Percentiles rank a stretch among this genome's conserved stretches.
phyloP scores from a whole-genome alignment of 1,140 invertebrate species.

The Varroa destructor region DNA sequence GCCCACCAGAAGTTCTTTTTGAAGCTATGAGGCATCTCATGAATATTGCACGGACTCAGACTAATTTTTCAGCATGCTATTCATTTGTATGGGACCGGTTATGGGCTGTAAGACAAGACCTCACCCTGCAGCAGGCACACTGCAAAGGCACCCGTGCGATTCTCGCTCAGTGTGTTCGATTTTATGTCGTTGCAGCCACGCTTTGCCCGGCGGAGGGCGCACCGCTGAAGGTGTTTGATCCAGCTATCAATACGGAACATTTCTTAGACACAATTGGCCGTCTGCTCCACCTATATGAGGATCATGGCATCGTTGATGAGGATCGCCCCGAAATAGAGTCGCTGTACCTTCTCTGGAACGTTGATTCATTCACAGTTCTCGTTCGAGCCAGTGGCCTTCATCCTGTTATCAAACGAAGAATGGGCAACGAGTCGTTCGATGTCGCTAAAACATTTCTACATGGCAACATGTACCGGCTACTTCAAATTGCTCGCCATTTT shows the following conservation, averaged over 20 bases:
- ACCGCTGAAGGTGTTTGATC: slow-evolving; percentile 1
- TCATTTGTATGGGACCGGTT: slow-evolving; percentile 17
- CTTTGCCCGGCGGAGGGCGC: neutral
- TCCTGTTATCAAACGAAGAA: neutral
- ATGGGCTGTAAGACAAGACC: slow-evolving; percentile 15
- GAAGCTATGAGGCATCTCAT: neutral
- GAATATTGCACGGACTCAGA: neutral
- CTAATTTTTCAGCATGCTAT: slow-evolving; percentile 3
- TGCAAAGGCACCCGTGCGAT: neutral
- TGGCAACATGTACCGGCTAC: too few relatives aligned
- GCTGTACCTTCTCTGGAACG: neutral
- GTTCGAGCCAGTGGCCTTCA: neutral
- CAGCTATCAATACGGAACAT: neutral
- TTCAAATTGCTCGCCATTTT: too few relatives aligned
- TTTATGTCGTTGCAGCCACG: neutral
- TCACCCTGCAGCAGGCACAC: slow-evolving; percentile 6
- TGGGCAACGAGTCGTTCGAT: neutral
- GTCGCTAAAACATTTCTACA: too few relatives aligned
- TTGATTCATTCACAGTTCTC: neutral
- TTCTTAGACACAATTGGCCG: slow-evolving; percentile 4
- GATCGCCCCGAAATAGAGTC: slow-evolving; percentile 9
- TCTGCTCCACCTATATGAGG: neutral
- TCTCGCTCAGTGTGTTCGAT: neutral
- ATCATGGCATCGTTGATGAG: slow-evolving; percentile 1
- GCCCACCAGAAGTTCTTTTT: slow-evolving; percentile 2